phyloP scores from a whole-genome alignment of 2,113 vertebrate species.

The Mionectes macconnelli region DNA sequence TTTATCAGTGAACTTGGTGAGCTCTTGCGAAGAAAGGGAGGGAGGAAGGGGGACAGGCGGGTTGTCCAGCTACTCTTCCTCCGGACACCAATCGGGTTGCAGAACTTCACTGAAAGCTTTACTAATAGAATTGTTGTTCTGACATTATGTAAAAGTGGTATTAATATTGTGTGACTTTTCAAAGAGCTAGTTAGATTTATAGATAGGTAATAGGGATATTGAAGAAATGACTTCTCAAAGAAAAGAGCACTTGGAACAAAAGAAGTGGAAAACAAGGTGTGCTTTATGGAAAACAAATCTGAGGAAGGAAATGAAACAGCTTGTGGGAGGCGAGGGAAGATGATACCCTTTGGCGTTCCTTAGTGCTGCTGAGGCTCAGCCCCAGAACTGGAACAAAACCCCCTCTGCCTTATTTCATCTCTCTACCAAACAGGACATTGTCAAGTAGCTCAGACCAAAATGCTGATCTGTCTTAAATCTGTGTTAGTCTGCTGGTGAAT shows the following conservation, averaged over 20 bases:
- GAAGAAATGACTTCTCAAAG: slow-evolving; percentile 74
- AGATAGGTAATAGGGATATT: slow-evolving; percentile 68
- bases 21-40: slow-evolving; percentile 46
- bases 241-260: slow-evolving; percentile 75
- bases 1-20: slow-evolving; percentile 45
- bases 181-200: slow-evolving; percentile 71
- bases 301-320: slow-evolving; percentile 68
- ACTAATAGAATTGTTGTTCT: slow-evolving; percentile 70
- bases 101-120: slow-evolving; percentile 75
- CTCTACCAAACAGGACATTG: slow-evolving; percentile 61
- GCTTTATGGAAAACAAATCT: slow-evolving; percentile 52
- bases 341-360: neutral
- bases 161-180: slow-evolving; percentile 74
- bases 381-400: slow-evolving; percentile 59
- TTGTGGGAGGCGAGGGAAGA: slow-evolving; percentile 23
- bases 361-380: slow-evolving; percentile 62
- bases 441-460: slow-evolving; percentile 63
- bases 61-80: slow-evolving; percentile 47
- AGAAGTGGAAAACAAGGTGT: slow-evolving; percentile 61
- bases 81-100: slow-evolving; percentile 43
- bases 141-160: slow-evolving; percentile 73
- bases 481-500: slow-evolving; percentile 32
- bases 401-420: slow-evolving; percentile 70
- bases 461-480: slow-evolving; percentile 32
- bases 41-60: slow-evolving; percentile 23